phyloP scores from a whole-genome alignment of 2,797 vertebrate species.

The Gallinago stenura region DNA sequence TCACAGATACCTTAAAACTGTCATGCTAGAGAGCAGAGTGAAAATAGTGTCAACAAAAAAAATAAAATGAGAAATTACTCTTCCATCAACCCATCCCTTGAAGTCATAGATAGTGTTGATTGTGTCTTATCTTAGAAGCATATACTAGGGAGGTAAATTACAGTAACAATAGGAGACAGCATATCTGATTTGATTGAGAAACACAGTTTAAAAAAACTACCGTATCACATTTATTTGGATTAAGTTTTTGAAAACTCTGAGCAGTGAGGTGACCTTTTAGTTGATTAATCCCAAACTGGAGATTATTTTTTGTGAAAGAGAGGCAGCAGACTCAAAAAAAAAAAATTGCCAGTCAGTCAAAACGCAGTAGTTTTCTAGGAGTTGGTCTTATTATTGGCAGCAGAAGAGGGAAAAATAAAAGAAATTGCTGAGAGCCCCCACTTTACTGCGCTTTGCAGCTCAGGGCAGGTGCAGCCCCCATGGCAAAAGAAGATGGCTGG shows the following conservation, averaged over 20 bases:
- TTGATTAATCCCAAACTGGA: conserved; percentile 26
- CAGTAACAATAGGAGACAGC: conserved; percentile 37
- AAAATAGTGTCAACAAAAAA: conserved; percentile 46
- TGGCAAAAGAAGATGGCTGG: too few relatives aligned
- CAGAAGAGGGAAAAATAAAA: not conserved
- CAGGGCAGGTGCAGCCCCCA: not conserved
- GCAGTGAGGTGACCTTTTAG: not conserved
- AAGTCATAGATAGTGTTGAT: conserved; percentile 56
- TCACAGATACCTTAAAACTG: conserved; percentile 26
- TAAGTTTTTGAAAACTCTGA: conserved; percentile 11
- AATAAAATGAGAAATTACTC: conserved; percentile 59
- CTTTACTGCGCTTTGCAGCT: not conserved
- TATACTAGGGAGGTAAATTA: conserved; percentile 52
- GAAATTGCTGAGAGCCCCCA: not conserved
- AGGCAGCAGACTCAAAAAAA: not conserved
- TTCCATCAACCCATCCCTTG: conserved; percentile 28
- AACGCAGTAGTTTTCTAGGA: not conserved
- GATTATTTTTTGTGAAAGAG: conserved; percentile 16
- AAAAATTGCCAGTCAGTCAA: not conserved
- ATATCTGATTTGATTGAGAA: conserved; percentile 13
- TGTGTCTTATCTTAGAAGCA: conserved; percentile 42
- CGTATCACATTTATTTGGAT: not conserved
- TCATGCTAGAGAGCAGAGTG: not conserved
- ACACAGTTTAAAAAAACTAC: not conserved
- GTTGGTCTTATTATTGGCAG: not conserved